Evolutionary conservation across 2,797 vertebrate species (phyloP), one percentile per base, ranked within the genome.

Genomic region (Anguilla megastoma): DNA sequence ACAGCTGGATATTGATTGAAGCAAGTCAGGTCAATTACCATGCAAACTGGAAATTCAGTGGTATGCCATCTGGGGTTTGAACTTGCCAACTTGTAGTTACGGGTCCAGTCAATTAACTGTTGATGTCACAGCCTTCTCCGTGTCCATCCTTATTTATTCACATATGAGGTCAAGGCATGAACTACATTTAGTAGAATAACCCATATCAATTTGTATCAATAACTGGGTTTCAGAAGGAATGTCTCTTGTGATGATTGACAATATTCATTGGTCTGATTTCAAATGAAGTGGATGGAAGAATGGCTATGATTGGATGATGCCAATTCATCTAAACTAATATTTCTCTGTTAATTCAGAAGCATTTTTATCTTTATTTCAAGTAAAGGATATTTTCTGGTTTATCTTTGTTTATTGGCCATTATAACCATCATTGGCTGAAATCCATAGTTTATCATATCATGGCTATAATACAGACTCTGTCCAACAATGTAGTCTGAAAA

Each of bases 201-300:
- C 63, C 63, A 69, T 8, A 69, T 69, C 63, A n/a, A 69, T 69
- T 69, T 69, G 69, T 27, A 71, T 71, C 69, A 33, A 30, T 71
- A 71, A 71, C 69, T 71, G 69, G 69, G n/a, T 33, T 71, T 71
- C 69, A 71, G 69, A 71, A 71, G 24, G 60, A n/a, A 71, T 14
- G 9, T 27, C n/a, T 71, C 27, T 14, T 33, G 7, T 27, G 33
- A 1, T 71, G n/a, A 71, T 3, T 33, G 69, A 71, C 69, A 71
- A 30, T 71, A 71, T 12, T 71, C 27, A 71, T 71, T 71, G n/a
- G 69, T 2, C 9, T 71, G n/a, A 69, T 69, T 69, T 69, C n/a
- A 71, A 71, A 71, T 71, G 3, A 71, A 71, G 69, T 30, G 27
- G 69, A 33, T 71, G 60, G 24, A 66, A 24, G 60, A 66, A 21